phyloP scores from a whole-genome alignment of 2,797 vertebrate genomes.

The Enteromius fasciolatus region DNA sequence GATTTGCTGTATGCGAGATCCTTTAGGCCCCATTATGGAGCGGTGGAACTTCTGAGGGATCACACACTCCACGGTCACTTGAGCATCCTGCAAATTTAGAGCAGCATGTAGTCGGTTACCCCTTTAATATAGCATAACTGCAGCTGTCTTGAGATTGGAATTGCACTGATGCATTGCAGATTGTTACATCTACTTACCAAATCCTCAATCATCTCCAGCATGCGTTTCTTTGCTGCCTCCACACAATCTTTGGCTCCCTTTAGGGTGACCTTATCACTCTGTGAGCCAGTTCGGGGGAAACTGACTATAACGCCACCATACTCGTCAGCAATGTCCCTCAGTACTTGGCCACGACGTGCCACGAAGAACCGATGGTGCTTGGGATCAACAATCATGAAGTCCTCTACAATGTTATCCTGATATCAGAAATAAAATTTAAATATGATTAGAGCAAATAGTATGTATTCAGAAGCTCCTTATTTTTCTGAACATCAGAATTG shows the following conservation, averaged over 20 bases:
- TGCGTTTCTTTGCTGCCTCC: conserved; percentile 96
- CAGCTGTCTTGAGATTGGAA: background rate
- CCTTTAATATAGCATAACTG: background rate
- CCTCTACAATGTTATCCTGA: conserved; percentile 95
- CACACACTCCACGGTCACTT: conserved; percentile 93
- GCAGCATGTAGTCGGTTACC: background rate
- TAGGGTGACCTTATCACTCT: conserved; percentile 92
- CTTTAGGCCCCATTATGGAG: conserved; percentile 98
- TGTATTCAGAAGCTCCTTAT: background rate
- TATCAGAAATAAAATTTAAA: background rate
- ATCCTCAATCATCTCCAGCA: conserved; percentile 94
- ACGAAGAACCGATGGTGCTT: conserved; percentile 97
- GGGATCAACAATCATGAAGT: conserved; percentile 90
- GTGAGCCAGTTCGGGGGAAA: conserved; percentile 91
- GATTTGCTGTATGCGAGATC: conserved; percentile 95
- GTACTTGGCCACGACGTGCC: conserved; percentile 91
- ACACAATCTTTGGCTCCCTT: conserved; percentile 99
- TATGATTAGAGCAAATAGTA: background rate
- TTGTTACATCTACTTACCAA: conserved; percentile 79
- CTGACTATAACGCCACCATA: conserved; percentile 98
- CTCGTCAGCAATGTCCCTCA: conserved; percentile 94
- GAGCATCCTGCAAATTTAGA: conserved; percentile 84
- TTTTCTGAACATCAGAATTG: background rate
- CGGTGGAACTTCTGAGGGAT: conserved; percentile 95
- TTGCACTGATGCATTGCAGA: background rate